Evolutionary conservation across 2,888 invertebrate species (phyloP), one percentile per base, ranked within the genome.

Genomic region (Liopterus haemorrhoidalis): DNA sequence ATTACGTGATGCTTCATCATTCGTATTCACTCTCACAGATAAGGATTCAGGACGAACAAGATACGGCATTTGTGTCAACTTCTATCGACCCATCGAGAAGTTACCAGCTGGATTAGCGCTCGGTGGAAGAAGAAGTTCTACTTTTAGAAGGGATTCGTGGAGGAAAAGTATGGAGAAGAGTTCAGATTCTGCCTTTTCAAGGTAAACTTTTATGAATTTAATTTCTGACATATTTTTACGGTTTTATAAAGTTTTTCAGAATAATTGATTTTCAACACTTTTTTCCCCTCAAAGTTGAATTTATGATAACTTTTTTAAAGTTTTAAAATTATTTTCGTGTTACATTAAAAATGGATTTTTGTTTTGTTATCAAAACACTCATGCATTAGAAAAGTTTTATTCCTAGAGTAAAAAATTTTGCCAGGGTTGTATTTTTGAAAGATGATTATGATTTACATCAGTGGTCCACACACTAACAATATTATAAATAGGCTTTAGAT

Each of bases 1-100:
- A 24, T 72, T 84, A 35, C 75, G 94, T 48, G 96, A 99, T 67
- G 88, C 93, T 39, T 88, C 90, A 19, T 95, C 96, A 11, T 99
- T 99, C 70, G 95, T 97, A 11, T 99, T 97, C 67, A 93, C 93
- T 5, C 78, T 99, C 54, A 99, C 99, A 14, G 99, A 99, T 67
- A 99, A 99, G 69, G 99, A 99, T 71, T 94, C 95, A 9, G 95
- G 85, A 24, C 86, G 87, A 70, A 88, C 89, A 9, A 81, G 94
- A 19, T 99, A 88, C 67, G 99, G 99, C 25, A 89, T 97, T 54
- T 99, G 99, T 70, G 89, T 97, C 47, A 99, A 99, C 70, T 99
- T 99, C 71, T 96, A 94, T 71, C 81, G 96, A 38, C 89, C 93
- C 5, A 82, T 93, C 56, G 90, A 91, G 65, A 78, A 81, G 49